phyloP scores from a whole-genome alignment of 2,113 vertebrate genomes.

The Dryoscopus gambensis region DNA sequence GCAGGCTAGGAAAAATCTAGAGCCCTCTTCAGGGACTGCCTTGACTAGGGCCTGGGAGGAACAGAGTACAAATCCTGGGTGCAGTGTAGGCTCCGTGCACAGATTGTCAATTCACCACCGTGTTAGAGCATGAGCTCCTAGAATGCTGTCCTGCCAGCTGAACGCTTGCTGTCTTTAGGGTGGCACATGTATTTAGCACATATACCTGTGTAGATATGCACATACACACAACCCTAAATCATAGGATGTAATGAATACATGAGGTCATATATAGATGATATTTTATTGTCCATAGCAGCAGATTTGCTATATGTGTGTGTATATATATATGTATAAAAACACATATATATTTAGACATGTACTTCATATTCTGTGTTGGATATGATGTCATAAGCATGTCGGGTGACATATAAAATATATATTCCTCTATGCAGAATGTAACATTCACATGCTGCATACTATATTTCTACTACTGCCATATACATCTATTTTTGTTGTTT shows the following conservation, averaged over 20 bases:
- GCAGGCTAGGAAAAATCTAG: background rate
- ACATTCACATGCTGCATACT: background rate
- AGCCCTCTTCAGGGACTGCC: background rate
- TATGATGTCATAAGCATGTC: slow-evolving; percentile 3
- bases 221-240: background rate
- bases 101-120: background rate
- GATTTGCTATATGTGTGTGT: background rate
- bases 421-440: background rate
- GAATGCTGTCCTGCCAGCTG: slow-evolving; percentile 35
- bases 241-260: background rate
- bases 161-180: background rate
- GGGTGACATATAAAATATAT: background rate
- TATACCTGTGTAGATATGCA: background rate
- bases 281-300: background rate
- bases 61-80: background rate
- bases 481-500: background rate
- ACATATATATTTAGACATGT: background rate
- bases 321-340: background rate
- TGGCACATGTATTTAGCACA: background rate
- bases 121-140: slow-evolving; percentile 24
- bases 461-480: background rate
- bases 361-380: background rate
- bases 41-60: background rate
- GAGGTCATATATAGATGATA: background rate
- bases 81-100: background rate